These are phyloP conservation scores for Chaetophractus vellerosus DNA, from an alignment of 2,797 vertebrate genomes.

Conservation along the genomic window DNA sequence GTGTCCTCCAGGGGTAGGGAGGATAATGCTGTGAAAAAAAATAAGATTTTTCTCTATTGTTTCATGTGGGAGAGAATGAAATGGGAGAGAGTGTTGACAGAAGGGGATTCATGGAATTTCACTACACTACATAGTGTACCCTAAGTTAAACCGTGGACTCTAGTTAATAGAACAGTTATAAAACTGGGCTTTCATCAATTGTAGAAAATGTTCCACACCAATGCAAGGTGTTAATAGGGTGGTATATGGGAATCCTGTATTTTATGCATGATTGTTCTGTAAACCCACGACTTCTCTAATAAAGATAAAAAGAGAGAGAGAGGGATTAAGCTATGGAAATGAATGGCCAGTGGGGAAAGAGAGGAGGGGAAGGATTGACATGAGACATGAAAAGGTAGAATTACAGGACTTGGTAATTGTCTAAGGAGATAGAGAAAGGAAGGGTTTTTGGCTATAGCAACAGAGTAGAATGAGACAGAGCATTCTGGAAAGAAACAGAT, in stretches of 20 bases:
- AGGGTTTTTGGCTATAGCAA: background rate
- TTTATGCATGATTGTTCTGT: no score
- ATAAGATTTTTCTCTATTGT: background rate
- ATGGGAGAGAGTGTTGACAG: background rate
- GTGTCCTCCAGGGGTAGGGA: background rate
- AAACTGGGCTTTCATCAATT: no score
- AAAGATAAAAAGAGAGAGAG: no score
- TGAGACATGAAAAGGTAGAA: background rate
- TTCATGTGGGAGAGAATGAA: background rate
- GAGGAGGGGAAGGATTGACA: background rate
- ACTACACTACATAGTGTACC: no score
- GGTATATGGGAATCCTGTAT: no score
- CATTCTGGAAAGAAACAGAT: constrained; percentile 12
- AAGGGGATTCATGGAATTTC: background rate
- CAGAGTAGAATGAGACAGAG: background rate
- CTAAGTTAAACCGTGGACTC: no score
- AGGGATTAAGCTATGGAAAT: background rate
- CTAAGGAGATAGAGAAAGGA: background rate
- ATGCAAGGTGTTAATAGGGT: no score
- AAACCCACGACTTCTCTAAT: no score
- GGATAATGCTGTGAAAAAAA: background rate
- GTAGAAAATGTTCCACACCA: no score
- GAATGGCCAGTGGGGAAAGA: background rate
- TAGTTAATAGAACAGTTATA: no score
- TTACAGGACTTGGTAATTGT: background rate